Evolutionary conservation across 2,888 invertebrate genomes (phyloP).

Genomic region (Therioaphis trifolii): DNA sequence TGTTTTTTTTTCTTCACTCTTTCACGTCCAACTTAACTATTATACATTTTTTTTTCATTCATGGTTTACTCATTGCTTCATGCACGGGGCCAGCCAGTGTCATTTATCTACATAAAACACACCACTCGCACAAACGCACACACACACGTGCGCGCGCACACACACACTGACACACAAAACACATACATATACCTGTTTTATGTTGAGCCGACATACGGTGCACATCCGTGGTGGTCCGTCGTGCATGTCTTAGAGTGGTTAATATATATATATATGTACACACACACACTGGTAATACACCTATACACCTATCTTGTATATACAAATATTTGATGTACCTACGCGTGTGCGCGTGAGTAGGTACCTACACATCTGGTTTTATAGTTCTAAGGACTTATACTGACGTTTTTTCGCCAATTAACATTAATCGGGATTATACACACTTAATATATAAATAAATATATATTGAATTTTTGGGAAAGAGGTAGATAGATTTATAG

Average conservation of each 20-base stretch:
- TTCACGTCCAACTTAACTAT: background rate
- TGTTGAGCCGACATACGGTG: constrained; percentile 24
- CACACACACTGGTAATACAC: background rate
- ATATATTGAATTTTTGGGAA: too few relatives aligned
- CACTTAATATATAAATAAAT: too few relatives aligned
- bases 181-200: background rate
- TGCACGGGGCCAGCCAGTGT: background rate
- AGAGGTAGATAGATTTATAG: too few relatives aligned
- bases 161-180: background rate
- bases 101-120: constrained; percentile 1
- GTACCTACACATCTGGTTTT: too few relatives aligned
- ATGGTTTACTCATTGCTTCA: background rate
- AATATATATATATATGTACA: background rate
- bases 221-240: constrained; percentile 23
- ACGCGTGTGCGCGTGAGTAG: too few relatives aligned
- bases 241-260: background rate
- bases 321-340: too few relatives aligned
- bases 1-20: background rate
- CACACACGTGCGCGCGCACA: background rate
- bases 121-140: background rate
- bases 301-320: background rate
- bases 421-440: constrained; percentile 30
- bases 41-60: constrained; percentile 12
- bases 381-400: too few relatives aligned
- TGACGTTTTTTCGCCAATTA: constrained; percentile 25